Evolutionary conservation across 2,797 vertebrate species (phyloP).

Genomic region (Melanotaenia pygmaea): DNA sequence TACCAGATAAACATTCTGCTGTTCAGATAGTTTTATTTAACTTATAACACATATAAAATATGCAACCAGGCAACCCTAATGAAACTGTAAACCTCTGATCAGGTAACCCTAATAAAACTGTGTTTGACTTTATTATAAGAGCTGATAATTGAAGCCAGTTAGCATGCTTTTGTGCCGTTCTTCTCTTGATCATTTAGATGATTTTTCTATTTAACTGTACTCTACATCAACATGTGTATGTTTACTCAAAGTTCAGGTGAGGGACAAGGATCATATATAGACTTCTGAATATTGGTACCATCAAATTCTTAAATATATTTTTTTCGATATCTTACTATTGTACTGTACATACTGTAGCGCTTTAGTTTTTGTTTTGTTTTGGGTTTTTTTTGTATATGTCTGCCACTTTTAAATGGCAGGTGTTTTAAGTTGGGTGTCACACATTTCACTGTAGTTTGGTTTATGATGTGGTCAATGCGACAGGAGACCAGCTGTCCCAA

Average conservation of each 20-base stretch:
- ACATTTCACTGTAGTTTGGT: slow-evolving; percentile 59
- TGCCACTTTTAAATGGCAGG: slow-evolving; percentile 46
- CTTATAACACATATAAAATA: slow-evolving; percentile 50
- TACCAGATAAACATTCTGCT: slow-evolving; percentile 14
- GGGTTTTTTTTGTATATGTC: slow-evolving; percentile 52
- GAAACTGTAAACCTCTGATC: slow-evolving; percentile 61
- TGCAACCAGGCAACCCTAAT: slow-evolving; percentile 65
- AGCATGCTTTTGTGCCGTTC: slow-evolving; percentile 77
- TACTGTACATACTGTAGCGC: slow-evolving; percentile 76
- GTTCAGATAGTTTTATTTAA: slow-evolving; percentile 19
- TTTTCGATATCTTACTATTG: slow-evolving; percentile 36
- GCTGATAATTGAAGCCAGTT: slow-evolving; percentile 72
- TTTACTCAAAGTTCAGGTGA: slow-evolving; percentile 53
- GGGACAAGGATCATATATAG: slow-evolving; percentile 31
- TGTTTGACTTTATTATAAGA: slow-evolving; percentile 58
- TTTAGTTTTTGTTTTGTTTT: slow-evolving; percentile 19
- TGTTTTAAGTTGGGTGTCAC: slow-evolving; percentile 54
- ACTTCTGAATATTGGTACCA: slow-evolving; percentile 58
- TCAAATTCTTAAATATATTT: slow-evolving; percentile 31
- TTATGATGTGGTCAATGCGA: slow-evolving; percentile 47
- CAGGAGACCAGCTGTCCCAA: slow-evolving; percentile 30
- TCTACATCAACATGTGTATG: slow-evolving; percentile 67
- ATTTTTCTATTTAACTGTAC: slow-evolving; percentile 70
- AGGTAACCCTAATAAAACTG: slow-evolving; percentile 70
- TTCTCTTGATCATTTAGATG: slow-evolving; percentile 67